Evolutionary conservation across 2,888 invertebrate species (phyloP).

Genomic region (Byasa hedistus): DNA sequence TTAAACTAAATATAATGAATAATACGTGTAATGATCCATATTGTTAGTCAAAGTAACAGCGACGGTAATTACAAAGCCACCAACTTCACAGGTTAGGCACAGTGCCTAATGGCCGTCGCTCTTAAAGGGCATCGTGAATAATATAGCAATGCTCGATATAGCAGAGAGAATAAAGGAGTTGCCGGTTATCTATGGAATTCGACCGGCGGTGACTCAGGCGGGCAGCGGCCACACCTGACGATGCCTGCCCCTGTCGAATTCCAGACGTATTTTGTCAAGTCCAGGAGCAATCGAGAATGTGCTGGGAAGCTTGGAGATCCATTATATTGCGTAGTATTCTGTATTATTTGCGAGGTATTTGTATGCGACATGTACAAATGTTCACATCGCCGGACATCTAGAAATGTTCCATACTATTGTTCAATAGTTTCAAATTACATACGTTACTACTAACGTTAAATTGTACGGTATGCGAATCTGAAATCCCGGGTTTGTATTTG

Average conservation of each 20-base stretch:
- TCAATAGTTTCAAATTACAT: background rate
- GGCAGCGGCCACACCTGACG: slow-evolving; percentile 73
- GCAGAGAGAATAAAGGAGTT: slow-evolving; percentile 60
- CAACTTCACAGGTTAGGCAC: slow-evolving; percentile 43
- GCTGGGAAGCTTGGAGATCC: slow-evolving; percentile 6
- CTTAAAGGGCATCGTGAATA: slow-evolving; percentile 70
- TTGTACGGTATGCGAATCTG: background rate
- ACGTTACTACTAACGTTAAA: background rate
- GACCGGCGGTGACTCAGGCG: slow-evolving; percentile 65
- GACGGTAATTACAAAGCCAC: slow-evolving; percentile 52
- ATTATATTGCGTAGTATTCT: slow-evolving; percentile 1
- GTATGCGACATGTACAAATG: background rate
- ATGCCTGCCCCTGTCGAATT: slow-evolving; percentile 64
- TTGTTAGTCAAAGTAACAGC: slow-evolving; percentile 44
- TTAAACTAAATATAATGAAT: background rate
- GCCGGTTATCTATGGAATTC: slow-evolving; percentile 73
- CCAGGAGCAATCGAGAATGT: slow-evolving; percentile 35
- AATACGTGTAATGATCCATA: background rate
- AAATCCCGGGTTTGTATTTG: background rate
- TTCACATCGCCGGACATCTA: background rate
- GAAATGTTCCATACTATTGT: background rate
- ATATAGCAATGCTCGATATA: slow-evolving; percentile 57
- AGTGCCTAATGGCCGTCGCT: slow-evolving; percentile 43
- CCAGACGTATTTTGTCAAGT: slow-evolving; percentile 46
- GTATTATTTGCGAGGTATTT: background rate